phyloP scores from a whole-genome alignment of 1,140 invertebrate species.

The Drosophila carrolli region DNA sequence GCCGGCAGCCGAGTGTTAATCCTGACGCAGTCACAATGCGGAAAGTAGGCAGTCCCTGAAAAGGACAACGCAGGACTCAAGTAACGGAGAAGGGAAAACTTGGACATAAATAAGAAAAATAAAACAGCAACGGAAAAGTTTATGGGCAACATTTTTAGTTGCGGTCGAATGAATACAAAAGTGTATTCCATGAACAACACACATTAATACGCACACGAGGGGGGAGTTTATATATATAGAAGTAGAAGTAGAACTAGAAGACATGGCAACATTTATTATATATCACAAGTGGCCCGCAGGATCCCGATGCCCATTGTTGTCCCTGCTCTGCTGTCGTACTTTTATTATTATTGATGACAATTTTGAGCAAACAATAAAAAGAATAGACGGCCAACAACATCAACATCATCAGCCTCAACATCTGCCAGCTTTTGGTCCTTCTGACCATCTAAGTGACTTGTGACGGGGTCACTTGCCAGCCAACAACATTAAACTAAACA shows the following conservation, averaged over 20 bases:
- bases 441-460: constrained; percentile 41
- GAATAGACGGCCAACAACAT: constrained; percentile 45
- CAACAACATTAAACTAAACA: constrained; percentile 57
- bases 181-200: constrained; percentile 76
- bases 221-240: constrained; percentile 5
- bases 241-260: constrained; percentile 12
- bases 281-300: constrained; percentile 70
- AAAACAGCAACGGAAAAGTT: constrained; percentile 64
- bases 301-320: constrained; percentile 58
- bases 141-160: constrained; percentile 81
- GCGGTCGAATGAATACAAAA: constrained; percentile 79
- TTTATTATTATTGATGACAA: constrained; percentile 83
- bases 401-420: constrained; percentile 29
- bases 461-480: constrained; percentile 42
- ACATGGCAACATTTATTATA: constrained; percentile 75
- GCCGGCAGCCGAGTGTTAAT: constrained; percentile 66
- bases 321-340: constrained; percentile 45
- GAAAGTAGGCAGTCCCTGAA: constrained; percentile 20
- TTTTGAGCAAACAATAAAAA: constrained; percentile 80
- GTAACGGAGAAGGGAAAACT: constrained; percentile 50
- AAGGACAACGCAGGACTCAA: constrained; percentile 27
- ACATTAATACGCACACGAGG: constrained; percentile 49
- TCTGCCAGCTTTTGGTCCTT: constrained; percentile 43
- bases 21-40: constrained; percentile 28
- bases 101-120: constrained; percentile 68